phyloP scores from a whole-genome alignment of 53 echinoderm and acorn worm genomes.

The Luidia sarsii region DNA sequence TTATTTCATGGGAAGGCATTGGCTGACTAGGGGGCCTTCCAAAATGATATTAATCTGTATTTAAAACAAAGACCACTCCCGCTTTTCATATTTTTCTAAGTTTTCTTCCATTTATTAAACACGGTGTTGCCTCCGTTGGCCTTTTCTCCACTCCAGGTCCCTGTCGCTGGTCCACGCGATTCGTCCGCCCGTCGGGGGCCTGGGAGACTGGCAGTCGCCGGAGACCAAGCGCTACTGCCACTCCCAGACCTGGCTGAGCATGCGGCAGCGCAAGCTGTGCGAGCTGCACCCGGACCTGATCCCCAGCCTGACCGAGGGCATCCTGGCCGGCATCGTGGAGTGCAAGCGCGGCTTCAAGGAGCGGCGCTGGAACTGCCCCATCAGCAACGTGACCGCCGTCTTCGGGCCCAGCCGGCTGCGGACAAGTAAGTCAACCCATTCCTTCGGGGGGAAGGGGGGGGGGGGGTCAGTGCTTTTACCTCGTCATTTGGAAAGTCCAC shows the following conservation, averaged over 20 bases:
- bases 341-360: slow-evolving; percentile 87
- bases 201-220: slow-evolving; percentile 51
- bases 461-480: no score
- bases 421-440: slow-evolving; percentile 79
- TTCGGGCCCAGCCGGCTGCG: slow-evolving; percentile 80
- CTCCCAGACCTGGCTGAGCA: slow-evolving; percentile 85
- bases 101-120: no score
- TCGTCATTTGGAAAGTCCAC: no score
- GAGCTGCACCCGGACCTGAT: slow-evolving; percentile 85
- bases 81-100: no score
- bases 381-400: slow-evolving; percentile 86
- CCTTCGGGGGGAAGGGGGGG: no score
- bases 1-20: no score
- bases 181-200: not conserved
- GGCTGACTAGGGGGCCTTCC: no score
- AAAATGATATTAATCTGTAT: no score
- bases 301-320: slow-evolving; percentile 82
- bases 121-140: no score
- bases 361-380: slow-evolving; percentile 90
- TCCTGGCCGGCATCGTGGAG: slow-evolving; percentile 78
- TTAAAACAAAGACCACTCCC: no score
- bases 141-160: slow-evolving; percentile 11
- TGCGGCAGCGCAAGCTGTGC: slow-evolving; percentile 79
- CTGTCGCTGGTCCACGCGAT: slow-evolving; percentile 5
- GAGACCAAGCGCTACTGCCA: slow-evolving; percentile 71